Base-by-base conservation (phyloP, 2,888 invertebrate species). In the Drosophila kokeensis region DNA sequence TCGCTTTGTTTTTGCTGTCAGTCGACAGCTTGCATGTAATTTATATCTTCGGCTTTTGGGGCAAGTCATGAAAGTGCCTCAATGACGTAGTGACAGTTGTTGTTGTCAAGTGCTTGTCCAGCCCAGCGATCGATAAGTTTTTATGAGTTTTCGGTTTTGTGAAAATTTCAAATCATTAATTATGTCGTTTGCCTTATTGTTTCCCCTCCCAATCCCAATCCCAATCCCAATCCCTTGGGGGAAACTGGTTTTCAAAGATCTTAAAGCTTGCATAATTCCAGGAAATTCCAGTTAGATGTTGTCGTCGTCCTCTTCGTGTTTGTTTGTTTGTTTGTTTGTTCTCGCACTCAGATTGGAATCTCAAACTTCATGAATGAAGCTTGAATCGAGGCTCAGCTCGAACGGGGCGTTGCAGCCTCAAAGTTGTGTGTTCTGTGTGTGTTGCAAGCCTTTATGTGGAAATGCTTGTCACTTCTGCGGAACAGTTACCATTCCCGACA, bases 161-260 rank as follows among this genome's bases (percentile, higher is more conserved):
- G 87, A 76, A 85, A 85, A 76, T 85, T 76, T 79, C 38, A 69
- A 83, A 75, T 85, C 89, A 89, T 89, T 84, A 89, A 87, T 84
- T 77, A 85, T 79, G 73, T 69, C 62, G 60, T 42, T 53, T n/a
- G 18, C 24, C 27, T 48, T 34, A 24, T 34, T n/a, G 24, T 2
- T 34, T 5, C 13, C 49, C 50, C 10, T 13, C 15, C 13, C 24
- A 40, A 21, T 57, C 45, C 13, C 24, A 40, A 21, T 57, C 45
- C 30, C 32, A 5, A 24, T 24, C 27, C 27, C 24, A 30, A 42
- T 29, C 10, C 69, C 48, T 45, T 36, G 58, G 58, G 49, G 49
- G 4, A 18, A 81, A 77, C 81, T 49, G 81, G 84, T 82, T 75
- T 59, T 59, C 69, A 69, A 67, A 73, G 67, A 66, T 61, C 61